Evolutionary conservation across 2,888 invertebrate species (phyloP).

Genomic region (Carpatolechia fugitivella): DNA sequence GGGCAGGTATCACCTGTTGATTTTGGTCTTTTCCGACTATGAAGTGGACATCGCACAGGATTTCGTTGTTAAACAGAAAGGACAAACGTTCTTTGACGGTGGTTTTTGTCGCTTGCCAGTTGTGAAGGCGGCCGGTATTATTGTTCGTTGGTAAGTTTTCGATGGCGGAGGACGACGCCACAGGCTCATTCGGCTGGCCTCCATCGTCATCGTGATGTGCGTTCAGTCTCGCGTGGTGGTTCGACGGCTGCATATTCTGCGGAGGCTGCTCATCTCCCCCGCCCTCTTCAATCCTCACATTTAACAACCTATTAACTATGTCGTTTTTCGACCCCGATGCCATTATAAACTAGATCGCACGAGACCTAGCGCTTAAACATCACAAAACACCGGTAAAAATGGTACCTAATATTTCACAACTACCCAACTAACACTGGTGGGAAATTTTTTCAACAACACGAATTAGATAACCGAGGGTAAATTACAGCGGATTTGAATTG

Average conservation of each 20-base stretch:
- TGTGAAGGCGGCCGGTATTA: constrained; percentile 74
- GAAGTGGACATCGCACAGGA: constrained; percentile 85
- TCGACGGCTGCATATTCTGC: constrained; percentile 76
- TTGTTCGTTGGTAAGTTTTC: constrained; percentile 65
- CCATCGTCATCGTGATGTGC: constrained; percentile 56
- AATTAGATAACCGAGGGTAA: constrained; percentile 20
- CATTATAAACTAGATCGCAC: constrained; percentile 42
- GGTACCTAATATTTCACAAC: neutral
- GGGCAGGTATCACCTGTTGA: constrained; percentile 86
- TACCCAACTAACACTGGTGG: neutral
- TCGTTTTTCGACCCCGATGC: constrained; percentile 69
- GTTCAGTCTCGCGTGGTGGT: constrained; percentile 59
- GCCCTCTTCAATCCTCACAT: constrained; percentile 57
- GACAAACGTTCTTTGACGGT: constrained; percentile 87
- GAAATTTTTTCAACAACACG: constrained; percentile 1
- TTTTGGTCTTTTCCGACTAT: constrained; percentile 85
- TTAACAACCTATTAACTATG: constrained; percentile 60
- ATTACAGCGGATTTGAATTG: constrained; percentile 35
- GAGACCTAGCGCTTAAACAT: constrained; percentile 37
- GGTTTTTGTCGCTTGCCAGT: constrained; percentile 87
- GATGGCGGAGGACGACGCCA: constrained; percentile 54
- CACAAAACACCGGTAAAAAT: constrained; percentile 37
- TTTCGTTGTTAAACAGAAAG: constrained; percentile 76
- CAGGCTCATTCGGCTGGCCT: constrained; percentile 47
- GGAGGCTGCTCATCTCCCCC: constrained; percentile 64